A percentile compares a stretch with the other conserved stretches of the same genome.
Evolutionary conservation across 2,888 invertebrate species (phyloP).

Genomic region (Machimus rusticus): DNA sequence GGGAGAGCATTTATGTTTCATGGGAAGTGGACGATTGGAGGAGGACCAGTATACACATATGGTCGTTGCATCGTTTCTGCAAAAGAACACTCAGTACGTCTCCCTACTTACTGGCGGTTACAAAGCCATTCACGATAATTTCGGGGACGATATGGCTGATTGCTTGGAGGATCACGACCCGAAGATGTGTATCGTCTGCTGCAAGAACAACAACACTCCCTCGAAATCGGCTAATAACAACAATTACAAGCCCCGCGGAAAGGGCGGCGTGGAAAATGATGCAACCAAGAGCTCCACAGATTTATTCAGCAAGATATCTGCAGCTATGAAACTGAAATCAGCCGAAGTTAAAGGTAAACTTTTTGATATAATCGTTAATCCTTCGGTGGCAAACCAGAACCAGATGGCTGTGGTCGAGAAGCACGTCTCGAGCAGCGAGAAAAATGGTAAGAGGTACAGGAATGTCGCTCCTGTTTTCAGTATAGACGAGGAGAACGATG

Average conservation of each 20-base stretch:
- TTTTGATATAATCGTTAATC: constrained; percentile 93
- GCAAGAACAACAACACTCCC: constrained; percentile 61
- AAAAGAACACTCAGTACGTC: constrained; percentile 91
- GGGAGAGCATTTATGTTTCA: constrained; percentile 88
- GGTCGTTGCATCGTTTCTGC: constrained; percentile 97
- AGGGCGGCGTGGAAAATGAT: constrained; percentile 43
- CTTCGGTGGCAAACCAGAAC: constrained; percentile 66
- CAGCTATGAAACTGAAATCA: constrained; percentile 88
- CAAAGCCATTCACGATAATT: constrained; percentile 81
- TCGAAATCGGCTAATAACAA: constrained; percentile 24
- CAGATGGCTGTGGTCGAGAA: constrained; percentile 66
- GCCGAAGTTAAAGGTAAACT: constrained; percentile 91
- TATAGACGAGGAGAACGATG: constrained; percentile 87
- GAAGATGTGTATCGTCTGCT: constrained; percentile 82
- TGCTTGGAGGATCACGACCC: constrained; percentile 87
- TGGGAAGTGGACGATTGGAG: constrained; percentile 92
- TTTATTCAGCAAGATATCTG: constrained; percentile 82
- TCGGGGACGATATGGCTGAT: constrained; percentile 80
- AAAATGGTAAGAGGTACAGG: constrained; percentile 75
- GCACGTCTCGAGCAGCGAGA: constrained; percentile 85
- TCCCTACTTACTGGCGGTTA: constrained; percentile 94
- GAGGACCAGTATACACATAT: constrained; percentile 97
- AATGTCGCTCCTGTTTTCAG: constrained; percentile 93
- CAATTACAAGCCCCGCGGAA: neutral
- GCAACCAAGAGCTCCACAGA: constrained; percentile 65